Percentiles rank a stretch among this genome's conserved stretches.
phyloP scores from a whole-genome alignment of 2,113 vertebrate species.

The Rattus rattus region DNA sequence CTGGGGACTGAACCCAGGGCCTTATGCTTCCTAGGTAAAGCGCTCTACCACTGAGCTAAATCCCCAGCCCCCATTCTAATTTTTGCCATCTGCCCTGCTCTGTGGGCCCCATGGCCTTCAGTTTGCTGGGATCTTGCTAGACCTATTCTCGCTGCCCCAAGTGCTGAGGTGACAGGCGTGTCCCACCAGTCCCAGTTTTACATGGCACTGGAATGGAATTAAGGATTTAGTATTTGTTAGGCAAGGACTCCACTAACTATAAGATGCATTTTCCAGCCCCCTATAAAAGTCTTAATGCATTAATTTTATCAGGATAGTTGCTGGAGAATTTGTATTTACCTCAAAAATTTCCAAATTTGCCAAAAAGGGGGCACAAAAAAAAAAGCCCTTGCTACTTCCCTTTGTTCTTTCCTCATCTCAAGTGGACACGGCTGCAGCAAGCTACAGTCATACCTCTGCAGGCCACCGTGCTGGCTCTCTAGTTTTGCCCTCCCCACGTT shows the following conservation, averaged over 20 bases:
- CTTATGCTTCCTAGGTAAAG: too few species aligned
- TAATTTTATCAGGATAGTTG: not conserved
- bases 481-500: too few species aligned
- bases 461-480: not conserved
- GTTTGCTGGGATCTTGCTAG: not conserved
- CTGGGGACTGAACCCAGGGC: too few species aligned
- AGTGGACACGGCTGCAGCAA: rapidly evolving
- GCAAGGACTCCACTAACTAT: not conserved
- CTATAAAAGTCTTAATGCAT: not conserved
- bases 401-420: too few species aligned
- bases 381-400: not conserved
- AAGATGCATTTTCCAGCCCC: not conserved
- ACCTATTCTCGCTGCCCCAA: not conserved
- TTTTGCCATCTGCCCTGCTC: not conserved
- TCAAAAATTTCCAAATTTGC: not conserved
- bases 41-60: too few species aligned
- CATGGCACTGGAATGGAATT: not conserved
- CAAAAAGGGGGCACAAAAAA: not conserved
- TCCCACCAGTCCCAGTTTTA: not conserved
- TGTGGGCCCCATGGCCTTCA: rapidly evolving
- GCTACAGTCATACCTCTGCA: rapidly evolving
- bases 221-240: not conserved
- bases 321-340: not conserved
- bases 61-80: too few species aligned
- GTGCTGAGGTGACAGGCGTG: not conserved